Evolutionary conservation across 37 sponge, comb jelly and placozoan genomes (phyloP).

Genomic region (Halichondria panicea): DNA sequence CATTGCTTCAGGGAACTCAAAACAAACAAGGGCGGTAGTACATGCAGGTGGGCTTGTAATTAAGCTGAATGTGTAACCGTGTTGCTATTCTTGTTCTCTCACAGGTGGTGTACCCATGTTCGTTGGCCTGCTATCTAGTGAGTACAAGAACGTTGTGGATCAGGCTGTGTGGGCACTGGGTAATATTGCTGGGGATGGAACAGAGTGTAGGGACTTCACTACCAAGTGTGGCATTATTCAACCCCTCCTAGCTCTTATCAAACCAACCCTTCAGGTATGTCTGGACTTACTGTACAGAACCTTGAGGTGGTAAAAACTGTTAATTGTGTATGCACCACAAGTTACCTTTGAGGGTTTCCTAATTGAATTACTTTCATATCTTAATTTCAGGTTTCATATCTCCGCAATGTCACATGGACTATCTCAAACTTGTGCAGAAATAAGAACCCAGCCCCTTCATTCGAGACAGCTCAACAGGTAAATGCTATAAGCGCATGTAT

Average conservation of each 20-base stretch:
- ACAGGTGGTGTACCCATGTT: constrained; percentile 86
- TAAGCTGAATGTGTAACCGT: neutral
- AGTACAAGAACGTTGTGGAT: constrained; percentile 68
- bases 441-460: constrained; percentile 91
- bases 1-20: constrained; percentile 90
- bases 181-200: constrained; percentile 95
- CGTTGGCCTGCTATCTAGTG: constrained; percentile 71
- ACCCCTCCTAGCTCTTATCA: constrained; percentile 72
- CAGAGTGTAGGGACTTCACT: constrained; percentile 82
- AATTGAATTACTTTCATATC: neutral
- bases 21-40: constrained; percentile 90
- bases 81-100: neutral
- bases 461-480: constrained; percentile 84
- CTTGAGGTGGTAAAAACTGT: neutral
- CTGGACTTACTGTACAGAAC: neutral
- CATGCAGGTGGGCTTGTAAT: constrained; percentile 54
- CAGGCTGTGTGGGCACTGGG: constrained; percentile 99
- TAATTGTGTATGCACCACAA: neutral
- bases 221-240: constrained; percentile 80
- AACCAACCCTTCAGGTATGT: constrained; percentile 31
- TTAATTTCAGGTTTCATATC: constrained; percentile 55
- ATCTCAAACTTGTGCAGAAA: constrained; percentile 93
- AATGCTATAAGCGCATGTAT: no score
- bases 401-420: constrained; percentile 91
- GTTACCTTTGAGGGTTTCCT: neutral